These are phyloP conservation scores for Xenops minutus DNA, from an alignment of 2,797 vertebrate species.

Conservation along the genomic window DNA sequence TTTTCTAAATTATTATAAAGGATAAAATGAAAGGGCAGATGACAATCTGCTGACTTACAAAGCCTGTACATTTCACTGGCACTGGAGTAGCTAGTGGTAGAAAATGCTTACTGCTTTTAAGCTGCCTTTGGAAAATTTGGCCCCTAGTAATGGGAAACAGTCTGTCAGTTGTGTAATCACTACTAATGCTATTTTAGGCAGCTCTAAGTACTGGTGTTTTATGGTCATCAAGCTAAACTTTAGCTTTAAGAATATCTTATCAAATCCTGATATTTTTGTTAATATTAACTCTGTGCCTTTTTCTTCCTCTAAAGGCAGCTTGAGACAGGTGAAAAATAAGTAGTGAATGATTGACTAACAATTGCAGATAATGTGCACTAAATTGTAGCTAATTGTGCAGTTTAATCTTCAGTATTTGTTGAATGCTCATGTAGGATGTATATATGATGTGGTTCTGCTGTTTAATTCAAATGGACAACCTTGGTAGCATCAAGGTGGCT, in stretches of 20 bases:
- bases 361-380: background rate
- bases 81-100: background rate
- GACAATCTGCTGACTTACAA: background rate
- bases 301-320: background rate
- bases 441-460: background rate
- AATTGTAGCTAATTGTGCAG: background rate
- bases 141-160: background rate
- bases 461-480: background rate
- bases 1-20: background rate
- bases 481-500: background rate
- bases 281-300: background rate
- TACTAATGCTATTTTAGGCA: background rate
- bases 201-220: background rate
- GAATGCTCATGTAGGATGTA: background rate
- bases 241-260: background rate
- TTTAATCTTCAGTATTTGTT: background rate
- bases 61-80: background rate
- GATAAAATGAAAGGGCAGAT: background rate
- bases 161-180: background rate
- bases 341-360: background rate
- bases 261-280: background rate
- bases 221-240: background rate
- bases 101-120: background rate
- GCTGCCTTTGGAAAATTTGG: background rate
- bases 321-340: background rate